phyloP scores from a whole-genome alignment of 2,888 invertebrate species.

The Spodoptera picta region DNA sequence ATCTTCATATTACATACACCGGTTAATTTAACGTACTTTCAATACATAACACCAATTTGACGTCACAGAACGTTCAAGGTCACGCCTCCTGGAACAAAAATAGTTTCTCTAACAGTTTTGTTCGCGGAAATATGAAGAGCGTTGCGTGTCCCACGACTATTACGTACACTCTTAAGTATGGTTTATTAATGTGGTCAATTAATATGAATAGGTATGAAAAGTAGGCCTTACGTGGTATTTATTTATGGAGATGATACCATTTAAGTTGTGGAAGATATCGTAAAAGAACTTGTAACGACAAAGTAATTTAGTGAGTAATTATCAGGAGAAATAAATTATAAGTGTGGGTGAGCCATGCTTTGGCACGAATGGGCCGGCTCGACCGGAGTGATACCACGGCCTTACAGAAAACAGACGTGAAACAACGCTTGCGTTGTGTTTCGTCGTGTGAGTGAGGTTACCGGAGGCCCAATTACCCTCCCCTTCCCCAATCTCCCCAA shows the following conservation, averaged over 20 bases:
- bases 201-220: slow-evolving; percentile 35
- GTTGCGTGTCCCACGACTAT: slow-evolving; percentile 32
- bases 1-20: not conserved
- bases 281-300: no score
- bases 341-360: no score
- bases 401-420: no score
- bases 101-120: slow-evolving; percentile 17
- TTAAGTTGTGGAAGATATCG: no score
- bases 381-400: no score
- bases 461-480: no score
- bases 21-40: not conserved
- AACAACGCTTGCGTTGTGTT: no score
- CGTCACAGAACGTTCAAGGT: slow-evolving; percentile 14
- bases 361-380: no score
- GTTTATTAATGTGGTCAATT: slow-evolving; percentile 50
- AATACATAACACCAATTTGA: slow-evolving; percentile 1
- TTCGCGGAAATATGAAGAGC: slow-evolving; percentile 30
- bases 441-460: no score
- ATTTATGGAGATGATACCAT: slow-evolving; percentile 4
- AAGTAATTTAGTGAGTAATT: no score
- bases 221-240: slow-evolving; percentile 15
- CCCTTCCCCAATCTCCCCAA: no score
- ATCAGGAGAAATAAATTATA: no score
- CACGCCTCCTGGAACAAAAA: slow-evolving; percentile 7
- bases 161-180: slow-evolving; percentile 25